Conservation (phyloP, 2,113 vertebrate genomes). For the Butorides virescens region DNA sequence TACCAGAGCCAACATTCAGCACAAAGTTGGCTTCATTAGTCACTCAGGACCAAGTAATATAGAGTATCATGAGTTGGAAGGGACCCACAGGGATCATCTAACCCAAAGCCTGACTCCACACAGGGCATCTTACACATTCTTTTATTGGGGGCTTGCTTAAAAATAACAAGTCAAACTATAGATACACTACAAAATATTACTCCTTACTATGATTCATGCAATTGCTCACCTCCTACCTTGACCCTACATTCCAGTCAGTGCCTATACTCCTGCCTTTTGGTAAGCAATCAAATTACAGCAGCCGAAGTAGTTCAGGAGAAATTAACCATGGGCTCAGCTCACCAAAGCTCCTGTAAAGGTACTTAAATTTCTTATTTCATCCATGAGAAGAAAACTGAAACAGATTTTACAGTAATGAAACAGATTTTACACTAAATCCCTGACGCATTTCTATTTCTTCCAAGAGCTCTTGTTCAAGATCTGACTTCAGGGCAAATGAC, state of each 20-base stretch:
- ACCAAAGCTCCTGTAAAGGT: background rate
- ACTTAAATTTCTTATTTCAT: background rate
- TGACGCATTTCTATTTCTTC: background rate
- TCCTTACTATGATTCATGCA: background rate
- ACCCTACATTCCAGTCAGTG: background rate
- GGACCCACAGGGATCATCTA: rapidly evolving
- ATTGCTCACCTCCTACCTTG: background rate
- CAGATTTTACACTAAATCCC: background rate
- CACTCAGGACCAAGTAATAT: background rate
- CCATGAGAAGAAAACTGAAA: background rate
- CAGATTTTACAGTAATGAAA: background rate
- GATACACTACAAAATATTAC: background rate
- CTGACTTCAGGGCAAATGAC: background rate
- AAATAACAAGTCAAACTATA: background rate
- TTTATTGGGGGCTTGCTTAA: background rate
- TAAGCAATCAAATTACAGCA: background rate
- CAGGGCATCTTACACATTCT: background rate
- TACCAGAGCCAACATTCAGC: background rate
- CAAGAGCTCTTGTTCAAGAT: background rate
- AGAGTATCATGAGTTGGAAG: background rate
- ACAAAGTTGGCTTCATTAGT: background rate
- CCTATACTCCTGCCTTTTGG: background rate
- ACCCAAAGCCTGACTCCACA: background rate
- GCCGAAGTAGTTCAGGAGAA: background rate
- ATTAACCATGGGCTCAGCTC: background rate